Evolutionary conservation across 1,140 invertebrate genomes (phyloP), one percentile per base, ranked within the genome.

Genomic region (Glossosoma conforme): DNA sequence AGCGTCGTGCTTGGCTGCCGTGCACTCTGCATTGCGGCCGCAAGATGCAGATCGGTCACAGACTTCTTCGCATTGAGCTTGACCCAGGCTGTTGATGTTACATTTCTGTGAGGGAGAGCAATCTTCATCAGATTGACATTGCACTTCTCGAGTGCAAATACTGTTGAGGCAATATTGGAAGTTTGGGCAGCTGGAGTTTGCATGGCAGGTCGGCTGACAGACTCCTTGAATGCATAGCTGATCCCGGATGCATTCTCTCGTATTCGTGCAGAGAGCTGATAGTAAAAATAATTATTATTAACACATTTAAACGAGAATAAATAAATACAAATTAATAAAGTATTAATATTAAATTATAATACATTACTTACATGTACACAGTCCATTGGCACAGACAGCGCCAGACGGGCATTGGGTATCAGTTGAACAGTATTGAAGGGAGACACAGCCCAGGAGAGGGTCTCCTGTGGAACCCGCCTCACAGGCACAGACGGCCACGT

Each of bases 381-480:
- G 79, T 30, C 89, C 89, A 45, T 84, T 84, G 19, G 84, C 80
- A 60, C 90, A 93, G 59, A 84, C 82, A 6, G 87, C 86, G 24
- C 87, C 86, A 4, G 85, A 78, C 5, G 88, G 81, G 63, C 90
- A 93, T 59, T 90, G 86, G 15, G 68, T 78, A 44, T 91, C 86
- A 56, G 70, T 67, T 37, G 80, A 82, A 63, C 90, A 93, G 60
- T 87, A 89, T 55, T 89, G 85, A 24, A 91, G 72, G 2, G 79
- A 76, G 25, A 88, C 81, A 63, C 89, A 92, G 8, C 89, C 89
- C 21, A 91, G 72, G 46, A 86, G 83, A 13, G 91, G 86, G 71
- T 93, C 87, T 37, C 91, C 91, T 8, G 89, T 91, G 47, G 81
- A 86, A 14, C 89, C 91, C 13, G 86, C 74, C 62, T 81, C 71